phyloP scores from a whole-genome alignment of 2,888 invertebrate species.

The Carabus problematicus region DNA sequence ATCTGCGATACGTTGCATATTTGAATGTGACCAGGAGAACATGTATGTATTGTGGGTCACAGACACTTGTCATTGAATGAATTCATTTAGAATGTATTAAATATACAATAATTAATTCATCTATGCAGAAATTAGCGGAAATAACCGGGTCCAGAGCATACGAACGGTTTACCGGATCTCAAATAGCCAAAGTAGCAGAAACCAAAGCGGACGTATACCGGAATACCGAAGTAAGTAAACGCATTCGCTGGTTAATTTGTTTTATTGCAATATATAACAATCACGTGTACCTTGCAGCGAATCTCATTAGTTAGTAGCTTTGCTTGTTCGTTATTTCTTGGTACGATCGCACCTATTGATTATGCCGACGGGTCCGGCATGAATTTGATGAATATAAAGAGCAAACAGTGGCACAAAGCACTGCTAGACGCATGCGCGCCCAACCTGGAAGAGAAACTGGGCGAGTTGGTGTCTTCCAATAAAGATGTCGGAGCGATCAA shows the following conservation, averaged over 20 bases:
- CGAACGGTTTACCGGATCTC: slow-evolving; percentile 91
- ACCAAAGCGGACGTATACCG: slow-evolving; percentile 73
- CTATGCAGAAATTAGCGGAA: slow-evolving; percentile 72
- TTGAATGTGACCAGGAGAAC: background rate
- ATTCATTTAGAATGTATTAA: slow-evolving; percentile 1
- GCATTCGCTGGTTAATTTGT: slow-evolving; percentile 6
- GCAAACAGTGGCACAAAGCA: slow-evolving; percentile 76
- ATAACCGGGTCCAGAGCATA: slow-evolving; percentile 88
- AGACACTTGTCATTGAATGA: background rate
- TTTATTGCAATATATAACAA: slow-evolving; percentile 23
- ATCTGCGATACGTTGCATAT: background rate
- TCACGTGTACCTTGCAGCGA: slow-evolving; percentile 72
- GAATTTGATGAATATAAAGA: slow-evolving; percentile 88
- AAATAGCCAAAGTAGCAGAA: slow-evolving; percentile 88
- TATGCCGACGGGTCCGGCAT: slow-evolving; percentile 93
- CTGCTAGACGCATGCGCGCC: slow-evolving; percentile 82
- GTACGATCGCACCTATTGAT: slow-evolving; percentile 90
- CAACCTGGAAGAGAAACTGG: slow-evolving; percentile 75
- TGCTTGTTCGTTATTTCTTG: slow-evolving; percentile 85
- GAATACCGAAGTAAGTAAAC: slow-evolving; percentile 70
- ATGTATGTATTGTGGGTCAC: background rate
- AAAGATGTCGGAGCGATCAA: slow-evolving; percentile 76
- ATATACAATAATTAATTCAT: slow-evolving; percentile 29
- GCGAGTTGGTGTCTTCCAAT: slow-evolving; percentile 74
- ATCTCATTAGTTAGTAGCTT: slow-evolving; percentile 96